A percentile compares a stretch with the other conserved stretches of the same genome.
These are phyloP conservation scores for Nebria salina DNA, from an alignment of 2,888 invertebrate genomes.

Conservation along the genomic window DNA sequence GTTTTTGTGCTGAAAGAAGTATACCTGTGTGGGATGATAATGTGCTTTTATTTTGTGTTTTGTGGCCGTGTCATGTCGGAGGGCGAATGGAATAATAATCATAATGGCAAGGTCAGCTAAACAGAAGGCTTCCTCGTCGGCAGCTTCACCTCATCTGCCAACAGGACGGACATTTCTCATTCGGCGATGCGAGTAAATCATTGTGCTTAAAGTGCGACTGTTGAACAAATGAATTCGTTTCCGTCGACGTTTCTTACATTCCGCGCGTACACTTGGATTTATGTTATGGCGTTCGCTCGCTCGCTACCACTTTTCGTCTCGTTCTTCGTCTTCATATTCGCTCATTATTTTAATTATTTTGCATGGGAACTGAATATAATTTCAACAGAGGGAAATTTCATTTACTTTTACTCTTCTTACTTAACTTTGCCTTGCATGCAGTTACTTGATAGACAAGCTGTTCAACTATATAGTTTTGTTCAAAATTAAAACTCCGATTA, in stretches of 20 bases:
- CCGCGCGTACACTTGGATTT: conserved; percentile 31
- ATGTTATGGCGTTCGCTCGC: conserved; percentile 23
- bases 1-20: background rate
- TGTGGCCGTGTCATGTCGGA: background rate
- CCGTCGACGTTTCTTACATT: conserved; percentile 44
- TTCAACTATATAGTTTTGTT: too few relatives aligned
- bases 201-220: conserved; percentile 45
- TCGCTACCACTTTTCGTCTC: conserved; percentile 8
- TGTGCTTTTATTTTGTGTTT: background rate
- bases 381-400: conserved; percentile 35
- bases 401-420: conserved; percentile 39
- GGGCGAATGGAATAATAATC: background rate
- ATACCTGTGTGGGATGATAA: background rate
- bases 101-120: background rate
- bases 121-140: too few relatives aligned
- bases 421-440: background rate
- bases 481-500: too few relatives aligned
- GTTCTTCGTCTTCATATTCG: conserved; percentile 35
- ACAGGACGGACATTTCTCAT: conserved; percentile 29
- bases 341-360: conserved; percentile 46
- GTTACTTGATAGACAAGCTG: background rate
- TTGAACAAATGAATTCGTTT: conserved; percentile 45
- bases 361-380: conserved; percentile 43
- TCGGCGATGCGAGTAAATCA: conserved; percentile 39
- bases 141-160: background rate